Evolutionary conservation across 2,888 invertebrate genomes (phyloP), one percentile per base, ranked within the genome.

Genomic region (Petrophora chlorosata): DNA sequence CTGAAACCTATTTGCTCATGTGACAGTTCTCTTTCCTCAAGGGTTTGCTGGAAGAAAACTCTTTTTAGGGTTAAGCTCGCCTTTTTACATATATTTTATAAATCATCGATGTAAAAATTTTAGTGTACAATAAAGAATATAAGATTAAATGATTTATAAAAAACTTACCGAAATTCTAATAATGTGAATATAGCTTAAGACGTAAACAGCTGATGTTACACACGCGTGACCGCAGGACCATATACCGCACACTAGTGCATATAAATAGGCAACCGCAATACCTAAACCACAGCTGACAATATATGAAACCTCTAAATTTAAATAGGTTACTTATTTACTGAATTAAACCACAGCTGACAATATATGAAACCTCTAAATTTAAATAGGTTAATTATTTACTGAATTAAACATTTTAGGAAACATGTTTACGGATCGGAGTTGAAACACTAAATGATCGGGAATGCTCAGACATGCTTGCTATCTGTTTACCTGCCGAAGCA

Each of bases 401-500:
- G n/a, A n/a, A n/a, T n/a, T 9, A 32, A 30, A 36, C 23, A n/a
- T n/a, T n/a, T n/a, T n/a, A 9, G 12, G 9, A 13, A 23, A 35
- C 47, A 14, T 19, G 41, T 5, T 25, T 3, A 8, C 41, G 16
- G 41, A 9, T n/a, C 14, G 26, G 29, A 14, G 36, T 17, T n/a
- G 10, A 19, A 19, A 17, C 14, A 25, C 17, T 4, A 15, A 48
- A 32, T 48, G 47, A 13, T 5, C 25, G 13, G 25, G 17, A 12
- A 9, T 14, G 32, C 23, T 9, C 3, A n/a, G 22, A 3, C 19
- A 7, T 3, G 28, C 9, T 14, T n/a, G 12, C 15, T 34, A 32
- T 16, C 22, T 23, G 39, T 34, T 8, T 39, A 39, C 39, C 39
- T 28, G 39, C 16, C 8, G 26, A 5, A 26, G 36, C 42, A 52